Evolutionary conservation across 2,797 vertebrate genomes (phyloP).

Genomic region (Bradypus variegatus): DNA sequence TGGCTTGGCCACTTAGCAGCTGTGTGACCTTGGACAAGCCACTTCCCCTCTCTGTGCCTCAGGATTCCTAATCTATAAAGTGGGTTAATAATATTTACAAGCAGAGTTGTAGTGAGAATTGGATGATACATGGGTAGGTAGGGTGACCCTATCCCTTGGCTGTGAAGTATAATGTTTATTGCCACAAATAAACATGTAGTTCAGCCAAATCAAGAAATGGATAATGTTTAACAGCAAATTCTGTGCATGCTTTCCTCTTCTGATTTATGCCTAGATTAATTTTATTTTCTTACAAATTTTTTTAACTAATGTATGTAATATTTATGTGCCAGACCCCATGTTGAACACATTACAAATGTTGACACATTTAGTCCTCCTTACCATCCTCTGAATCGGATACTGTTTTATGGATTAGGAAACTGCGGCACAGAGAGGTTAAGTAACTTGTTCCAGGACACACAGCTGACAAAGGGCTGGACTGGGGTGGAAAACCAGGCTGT

Average conservation of each 20-base stretch:
- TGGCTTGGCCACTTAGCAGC: not conserved
- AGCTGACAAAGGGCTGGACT: not conserved
- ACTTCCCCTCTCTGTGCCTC: not conserved
- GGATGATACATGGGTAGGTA: not conserved
- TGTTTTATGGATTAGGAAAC: not conserved
- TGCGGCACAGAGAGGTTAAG: not conserved
- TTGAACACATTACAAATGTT: slow-evolving; percentile 13
- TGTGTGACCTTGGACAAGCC: not conserved
- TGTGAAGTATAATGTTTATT: not conserved
- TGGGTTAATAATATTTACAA: not conserved
- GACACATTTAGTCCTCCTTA: not conserved
- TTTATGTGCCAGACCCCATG: not conserved
- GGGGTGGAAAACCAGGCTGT: not conserved
- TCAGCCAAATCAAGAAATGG: not conserved
- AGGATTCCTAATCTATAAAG: not conserved
- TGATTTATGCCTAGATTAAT: not conserved
- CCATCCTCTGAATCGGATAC: not conserved
- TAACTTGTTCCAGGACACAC: not conserved
- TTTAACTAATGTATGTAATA: not conserved
- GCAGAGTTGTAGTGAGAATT: not conserved
- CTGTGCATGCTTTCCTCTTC: not conserved
- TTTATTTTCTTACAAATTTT: not conserved
- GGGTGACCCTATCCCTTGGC: not conserved
- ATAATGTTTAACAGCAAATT: not conserved
- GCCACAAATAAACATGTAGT: not conserved